Conservation (phyloP, 53 echinoderm and acorn worm genomes). For the Temnopleurus reevesii region DNA sequence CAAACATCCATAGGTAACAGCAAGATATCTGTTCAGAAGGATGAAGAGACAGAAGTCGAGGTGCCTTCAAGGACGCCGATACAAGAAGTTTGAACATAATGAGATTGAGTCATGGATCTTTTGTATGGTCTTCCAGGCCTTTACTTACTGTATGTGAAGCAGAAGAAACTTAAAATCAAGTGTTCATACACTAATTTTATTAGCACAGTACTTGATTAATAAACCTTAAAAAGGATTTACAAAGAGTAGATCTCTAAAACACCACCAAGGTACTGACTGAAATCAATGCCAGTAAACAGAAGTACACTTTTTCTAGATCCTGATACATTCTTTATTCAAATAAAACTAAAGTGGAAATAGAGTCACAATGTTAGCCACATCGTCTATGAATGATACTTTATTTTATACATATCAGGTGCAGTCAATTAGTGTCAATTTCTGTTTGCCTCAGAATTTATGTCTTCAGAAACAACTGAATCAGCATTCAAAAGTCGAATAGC, state of each 20-base stretch:
- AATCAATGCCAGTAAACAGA: not conserved
- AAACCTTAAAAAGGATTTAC: not conserved
- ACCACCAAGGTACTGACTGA: not conserved
- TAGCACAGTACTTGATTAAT: not conserved
- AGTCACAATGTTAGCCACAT: too few relatives aligned
- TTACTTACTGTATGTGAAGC: too few relatives aligned
- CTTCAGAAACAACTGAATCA: too few relatives aligned
- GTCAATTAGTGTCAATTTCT: too few relatives aligned
- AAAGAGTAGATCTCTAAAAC: not conserved
- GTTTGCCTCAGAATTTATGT: too few relatives aligned
- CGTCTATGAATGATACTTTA: too few relatives aligned
- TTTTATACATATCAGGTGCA: too few relatives aligned
- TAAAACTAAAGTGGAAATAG: too few relatives aligned
- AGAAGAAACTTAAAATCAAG: not conserved
- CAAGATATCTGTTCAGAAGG: conserved; percentile 2
- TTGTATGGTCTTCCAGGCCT: not conserved
- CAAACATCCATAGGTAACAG: conserved; percentile 42
- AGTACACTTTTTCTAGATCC: not conserved
- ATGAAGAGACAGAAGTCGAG: not conserved
- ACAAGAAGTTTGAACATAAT: not conserved
- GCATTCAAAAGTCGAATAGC: too few relatives aligned
- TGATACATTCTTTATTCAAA: not conserved
- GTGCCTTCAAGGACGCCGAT: not conserved
- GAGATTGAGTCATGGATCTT: not conserved
- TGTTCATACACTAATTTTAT: not conserved